These are phyloP conservation scores for Geotrypetes seraphini DNA, from an alignment of 2,797 vertebrate species.

Conservation along the genomic window DNA sequence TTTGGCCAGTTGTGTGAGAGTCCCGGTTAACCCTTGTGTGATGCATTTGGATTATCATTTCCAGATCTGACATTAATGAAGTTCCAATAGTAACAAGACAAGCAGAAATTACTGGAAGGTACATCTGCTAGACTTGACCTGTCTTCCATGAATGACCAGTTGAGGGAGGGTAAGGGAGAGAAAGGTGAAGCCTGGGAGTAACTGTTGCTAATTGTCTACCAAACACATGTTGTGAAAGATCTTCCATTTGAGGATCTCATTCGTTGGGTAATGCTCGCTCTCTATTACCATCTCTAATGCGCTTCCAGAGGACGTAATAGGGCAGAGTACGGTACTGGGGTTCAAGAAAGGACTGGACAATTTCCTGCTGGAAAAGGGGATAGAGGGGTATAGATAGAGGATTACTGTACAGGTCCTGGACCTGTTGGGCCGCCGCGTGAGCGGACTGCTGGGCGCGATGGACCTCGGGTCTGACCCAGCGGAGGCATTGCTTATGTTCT, in stretches of 20 bases:
- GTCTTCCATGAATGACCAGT: not conserved
- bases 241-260: not conserved
- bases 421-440: no score
- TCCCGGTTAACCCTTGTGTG: not conserved
- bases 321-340: no score
- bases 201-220: not conserved
- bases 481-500: no score
- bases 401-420: no score
- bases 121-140: not conserved
- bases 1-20: no score
- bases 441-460: no score
- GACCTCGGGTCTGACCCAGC: no score
- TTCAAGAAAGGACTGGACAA: no score
- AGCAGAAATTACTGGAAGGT: conserved; percentile 1
- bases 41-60: not conserved
- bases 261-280: not conserved
- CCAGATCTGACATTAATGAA: conserved; percentile 12
- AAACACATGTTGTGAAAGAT: not conserved
- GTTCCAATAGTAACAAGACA: no score
- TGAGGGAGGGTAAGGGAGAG: not conserved
- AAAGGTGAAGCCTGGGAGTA: not conserved
- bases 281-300: not conserved
- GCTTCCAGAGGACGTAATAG: no score
- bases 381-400: no score
- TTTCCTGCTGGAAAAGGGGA: no score